Conservation (phyloP, 1,140 invertebrate species). For the Bombus picipes region DNA sequence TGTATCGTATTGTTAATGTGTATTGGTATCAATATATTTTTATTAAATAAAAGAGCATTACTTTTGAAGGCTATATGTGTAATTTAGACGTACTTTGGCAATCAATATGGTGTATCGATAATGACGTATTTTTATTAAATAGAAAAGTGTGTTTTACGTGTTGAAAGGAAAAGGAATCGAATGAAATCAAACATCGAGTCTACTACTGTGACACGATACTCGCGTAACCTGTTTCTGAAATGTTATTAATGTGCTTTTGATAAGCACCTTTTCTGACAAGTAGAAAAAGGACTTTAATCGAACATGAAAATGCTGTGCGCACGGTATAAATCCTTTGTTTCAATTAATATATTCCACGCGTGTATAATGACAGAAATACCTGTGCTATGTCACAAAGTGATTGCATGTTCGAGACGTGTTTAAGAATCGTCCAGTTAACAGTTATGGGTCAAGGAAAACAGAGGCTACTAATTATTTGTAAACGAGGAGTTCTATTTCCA, state of each 20-base stretch:
- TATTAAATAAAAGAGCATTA: too few relatives aligned
- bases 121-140: too few relatives aligned
- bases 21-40: too few relatives aligned
- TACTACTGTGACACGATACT: too few relatives aligned
- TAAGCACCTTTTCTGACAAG: not conserved
- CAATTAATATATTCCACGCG: not conserved
- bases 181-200: too few relatives aligned
- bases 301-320: not conserved
- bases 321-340: not conserved
- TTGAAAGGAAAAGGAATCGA: too few relatives aligned
- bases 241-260: not conserved
- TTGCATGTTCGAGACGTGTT: not conserved
- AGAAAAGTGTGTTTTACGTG: too few relatives aligned
- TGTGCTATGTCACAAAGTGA: not conserved
- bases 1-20: too few relatives aligned
- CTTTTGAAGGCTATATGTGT: too few relatives aligned
- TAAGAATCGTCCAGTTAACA: not conserved
- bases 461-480: not conserved
- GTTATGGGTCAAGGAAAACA: slow-evolving; percentile 26
- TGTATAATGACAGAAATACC: not conserved
- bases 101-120: too few relatives aligned
- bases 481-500: not conserved
- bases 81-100: too few relatives aligned
- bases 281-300: not conserved
- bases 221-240: not conserved